Base-by-base conservation (phyloP, 2,113 vertebrate species). In the Bothrops jararaca region DNA sequence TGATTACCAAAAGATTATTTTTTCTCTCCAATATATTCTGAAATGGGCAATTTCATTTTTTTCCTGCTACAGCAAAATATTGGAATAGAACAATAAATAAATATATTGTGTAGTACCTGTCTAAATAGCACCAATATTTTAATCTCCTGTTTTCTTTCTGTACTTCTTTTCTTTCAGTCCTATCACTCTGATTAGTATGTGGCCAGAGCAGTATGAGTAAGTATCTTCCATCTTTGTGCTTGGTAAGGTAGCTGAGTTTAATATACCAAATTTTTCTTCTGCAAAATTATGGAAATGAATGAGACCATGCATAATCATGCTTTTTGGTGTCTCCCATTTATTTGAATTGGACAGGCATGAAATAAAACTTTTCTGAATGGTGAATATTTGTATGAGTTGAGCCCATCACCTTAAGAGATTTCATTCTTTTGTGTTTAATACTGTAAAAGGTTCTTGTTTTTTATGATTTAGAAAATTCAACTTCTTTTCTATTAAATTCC, bases 111-210 rank as follows among this genome's bases (percentile, higher is more conserved):
- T 64, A 93, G 91, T 64, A 94, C 52, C 80, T 93, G 50, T 90
- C 94, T 91, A 92, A 94, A 95, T 96, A 93, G 93, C 93, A 97
- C 95, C 97, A 93, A 97, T 95, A 91, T 94, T 97, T 94, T 96
- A 80, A 80, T 95, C 89, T 92, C 95, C 93, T 97, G 89, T 97
- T 95, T 95, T 97, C 95, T 98, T 96, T 91, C 95, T 97, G 10
- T 58, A 26, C 88, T 95, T 96, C 97, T 96, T 98, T 96, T 90
- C 95, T 97, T 98, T 94, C 99, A 99, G 99, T 97, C 99, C 99
- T 95, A 98, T 99, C 97, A 99, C 99, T 93, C 98, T 99, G 98
- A 99, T 99, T 98, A 99, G 99, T 98, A 99, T 99, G 99, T 99
- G 99, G 98, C 99, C 99, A 94, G 99, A 99, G 96, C 98, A 99